Evolutionary conservation across 1,140 invertebrate genomes (phyloP), one percentile per base, ranked within the genome.

Genomic region (Frieseomelitta varia): DNA sequence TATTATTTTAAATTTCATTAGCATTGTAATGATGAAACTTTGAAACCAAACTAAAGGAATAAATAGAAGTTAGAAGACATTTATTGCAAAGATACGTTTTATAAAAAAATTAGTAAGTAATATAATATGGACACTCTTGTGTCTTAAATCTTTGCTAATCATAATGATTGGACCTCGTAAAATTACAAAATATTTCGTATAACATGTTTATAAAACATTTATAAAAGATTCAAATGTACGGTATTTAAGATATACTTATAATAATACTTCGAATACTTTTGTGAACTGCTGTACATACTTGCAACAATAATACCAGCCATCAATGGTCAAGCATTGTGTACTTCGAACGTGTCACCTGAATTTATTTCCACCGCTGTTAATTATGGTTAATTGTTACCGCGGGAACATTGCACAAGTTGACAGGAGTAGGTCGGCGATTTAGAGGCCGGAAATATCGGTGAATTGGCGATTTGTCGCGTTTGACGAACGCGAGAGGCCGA

Each of bases 391-490:
- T 68, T 75, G 34, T 30, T 39, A 17, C 51, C 55, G n/a, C 67
- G 17, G 39, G 17, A n/a, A 51, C 1, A 2, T 55, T 6, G 24
- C 24, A 58, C 34, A 53, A 15, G 12, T 19, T 61, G 55, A 56
- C 78, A 34, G 30, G 53, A 69, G 30, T 53, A 55, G 51, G 78
- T 79, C 71, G 30, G 21, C 71, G 55, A 74, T 81, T 81, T 51
- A 27, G 47, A 4, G 24, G 4, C 55, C 58, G 79, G 71, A 75
- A 81, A 81, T 63, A 65, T 53, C 51, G 71, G 56, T 67, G 58
- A 75, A 81, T 81, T 71, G 79, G 14, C 79, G 56, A 75, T 81
- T 81, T 63, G 79, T 39, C 79, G 39, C 69, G 79, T 79, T 6
- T 51, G 21, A 51, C 17, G 58, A 65, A 51, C 21, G 47, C 77